phyloP scores from a whole-genome alignment of 2,888 invertebrate genomes.

The Deroplatys truncata region DNA sequence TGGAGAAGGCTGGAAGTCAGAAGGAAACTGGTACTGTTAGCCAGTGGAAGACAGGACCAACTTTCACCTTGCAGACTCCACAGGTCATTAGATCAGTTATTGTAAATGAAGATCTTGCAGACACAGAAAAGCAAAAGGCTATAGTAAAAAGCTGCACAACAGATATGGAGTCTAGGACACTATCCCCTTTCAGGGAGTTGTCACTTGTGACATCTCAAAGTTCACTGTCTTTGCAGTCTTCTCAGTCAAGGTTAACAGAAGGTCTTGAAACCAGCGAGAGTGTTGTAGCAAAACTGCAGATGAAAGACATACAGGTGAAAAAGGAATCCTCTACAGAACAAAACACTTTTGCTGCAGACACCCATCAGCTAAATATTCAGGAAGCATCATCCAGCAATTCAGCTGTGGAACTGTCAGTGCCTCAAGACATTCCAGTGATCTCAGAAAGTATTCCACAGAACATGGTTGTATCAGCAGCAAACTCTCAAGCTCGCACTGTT shows the following conservation, averaged over 20 bases:
- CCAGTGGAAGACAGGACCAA: not conserved
- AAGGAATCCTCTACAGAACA: not conserved
- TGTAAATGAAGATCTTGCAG: not conserved
- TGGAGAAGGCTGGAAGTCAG: conserved; percentile 3
- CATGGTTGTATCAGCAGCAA: not conserved
- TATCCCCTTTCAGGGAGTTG: not conserved
- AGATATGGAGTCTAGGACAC: not conserved
- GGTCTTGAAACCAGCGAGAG: not conserved
- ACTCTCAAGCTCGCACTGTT: not conserved
- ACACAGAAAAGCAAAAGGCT: not conserved
- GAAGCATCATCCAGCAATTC: not conserved
- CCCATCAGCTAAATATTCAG: not conserved
- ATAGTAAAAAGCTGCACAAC: not conserved
- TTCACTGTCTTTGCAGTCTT: not conserved
- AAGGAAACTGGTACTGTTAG: not conserved
- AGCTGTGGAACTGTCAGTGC: not conserved
- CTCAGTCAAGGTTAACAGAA: not conserved
- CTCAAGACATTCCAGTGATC: not conserved
- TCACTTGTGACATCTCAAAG: not conserved
- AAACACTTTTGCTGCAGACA: not conserved
- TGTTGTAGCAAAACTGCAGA: not conserved
- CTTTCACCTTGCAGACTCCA: not conserved
- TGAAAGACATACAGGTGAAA: not conserved
- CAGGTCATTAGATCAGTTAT: not conserved
- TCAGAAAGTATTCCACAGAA: not conserved